Evolutionary conservation across 2,888 invertebrate genomes (phyloP).

Genomic region (Girardia tigrina): DNA sequence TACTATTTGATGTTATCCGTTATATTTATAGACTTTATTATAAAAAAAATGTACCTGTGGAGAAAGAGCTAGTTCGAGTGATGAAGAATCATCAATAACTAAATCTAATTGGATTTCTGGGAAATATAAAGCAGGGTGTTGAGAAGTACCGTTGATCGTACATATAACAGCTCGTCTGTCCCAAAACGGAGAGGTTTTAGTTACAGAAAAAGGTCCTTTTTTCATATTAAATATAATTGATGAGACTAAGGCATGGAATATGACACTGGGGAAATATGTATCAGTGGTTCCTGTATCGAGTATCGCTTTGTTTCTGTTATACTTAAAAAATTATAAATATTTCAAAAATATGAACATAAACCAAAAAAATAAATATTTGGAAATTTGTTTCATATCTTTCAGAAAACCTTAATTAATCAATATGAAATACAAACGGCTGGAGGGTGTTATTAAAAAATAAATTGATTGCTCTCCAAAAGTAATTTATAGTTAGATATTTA

Average conservation of each 20-base stretch:
- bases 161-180: neutral
- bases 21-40: too few species aligned
- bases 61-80: neutral
- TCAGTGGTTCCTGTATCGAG: neutral
- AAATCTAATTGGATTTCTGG: neutral
- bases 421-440: too few species aligned
- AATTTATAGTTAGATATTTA: too few species aligned
- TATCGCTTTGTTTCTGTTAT: neutral
- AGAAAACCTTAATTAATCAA: too few species aligned
- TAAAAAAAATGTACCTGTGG: neutral
- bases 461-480: too few species aligned
- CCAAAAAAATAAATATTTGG: too few species aligned
- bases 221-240: neutral
- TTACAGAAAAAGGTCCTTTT: neutral
- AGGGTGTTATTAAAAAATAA: too few species aligned
- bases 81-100: neutral
- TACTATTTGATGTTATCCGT: too few species aligned
- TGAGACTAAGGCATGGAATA: neutral
- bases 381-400: too few species aligned
- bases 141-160: neutral
- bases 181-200: neutral
- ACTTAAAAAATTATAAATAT: neutral
- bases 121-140: neutral
- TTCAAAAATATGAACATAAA: too few species aligned
- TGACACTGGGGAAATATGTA: neutral